Base-by-base conservation (phyloP, 2,113 vertebrate species). In the Maylandia zebra region DNA sequence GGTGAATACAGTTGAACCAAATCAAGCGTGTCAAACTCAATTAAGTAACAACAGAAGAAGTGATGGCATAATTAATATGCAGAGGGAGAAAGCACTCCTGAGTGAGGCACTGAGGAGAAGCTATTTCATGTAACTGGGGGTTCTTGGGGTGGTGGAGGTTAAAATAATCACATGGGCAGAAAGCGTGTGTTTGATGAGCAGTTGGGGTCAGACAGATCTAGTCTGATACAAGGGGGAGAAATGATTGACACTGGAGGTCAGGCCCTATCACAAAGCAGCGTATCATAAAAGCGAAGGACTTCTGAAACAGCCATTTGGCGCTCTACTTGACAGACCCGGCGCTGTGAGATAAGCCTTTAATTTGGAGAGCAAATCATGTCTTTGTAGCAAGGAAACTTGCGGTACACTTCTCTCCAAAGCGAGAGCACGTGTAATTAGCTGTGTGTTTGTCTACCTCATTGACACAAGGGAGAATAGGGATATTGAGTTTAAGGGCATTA, bases 351-450 rank as follows among this genome's bases (percentile, higher is more conserved):
- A 94, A 93, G 92, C 85, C 84, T 91, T 92, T 92, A 88, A 94
- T 92, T 94, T 90, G 83, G 71, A 91, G 83, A 92, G 83, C 30
- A 80, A 89, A 79, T 88, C 83, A 9, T 71, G 91, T 90, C 91
- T 92, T 92, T 94, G 90, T 88, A 61, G 90, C 80, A 64, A 48
- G 81, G 50, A 84, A 89, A 88, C 84, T 85, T 87, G 82, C 32
- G 8, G 88, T 76, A 5, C 88, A 71, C 87, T 55, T 83, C 88
- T 88, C 86, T 93, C 89, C 81, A 87, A 93, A 89, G 86, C 83
- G 48, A 10, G 59, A 92, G 92, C 90, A 64, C 22, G 83, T 84
- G 83, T 96, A 95, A 96, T 96, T 95, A 96, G 92, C 87, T 83
- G 86, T 53, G 66, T 92, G 92, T 94, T 95, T 95, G 93, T 93